Evolutionary conservation across 2,888 invertebrate genomes (phyloP), one percentile per base, ranked within the genome.

Genomic region (Drosophila mercatorum): DNA sequence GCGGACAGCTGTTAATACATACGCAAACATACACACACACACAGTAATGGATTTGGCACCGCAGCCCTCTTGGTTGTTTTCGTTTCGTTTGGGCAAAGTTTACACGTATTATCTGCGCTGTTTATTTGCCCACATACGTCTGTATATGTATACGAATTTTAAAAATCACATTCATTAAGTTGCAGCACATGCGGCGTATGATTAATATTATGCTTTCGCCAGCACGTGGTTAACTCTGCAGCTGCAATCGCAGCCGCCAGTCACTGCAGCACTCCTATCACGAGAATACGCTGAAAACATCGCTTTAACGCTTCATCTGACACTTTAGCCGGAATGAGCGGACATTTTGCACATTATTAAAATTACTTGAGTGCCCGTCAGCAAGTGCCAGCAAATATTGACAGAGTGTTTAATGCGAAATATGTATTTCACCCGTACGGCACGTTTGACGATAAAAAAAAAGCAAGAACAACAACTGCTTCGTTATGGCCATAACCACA

Each of bases 311-410:
- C 67, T 67, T 67, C 81, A 84, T 68, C 72, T 71, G 78, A 66
- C 81, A 81, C 66, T 80, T 77, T 77, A 66, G 81, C 44, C 63
- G 52, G 62, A 88, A 72, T 72, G 75, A 65, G 78, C 66, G 63
- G 66, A 68, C 89, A 88, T 72, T 84, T 84, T 74, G 57, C 90
- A 88, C 84, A 80, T 88, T 83, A 84, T 84, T 84, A 88, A 90
- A 84, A 90, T 88, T 80, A 86, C 84, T 88, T 75, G 65, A 77
- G 67, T 58, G 63, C 77, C 57, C 55, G 65, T 60, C 60, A 60
- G 46, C 51, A 44, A 47, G 38, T 47, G 61, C 38, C 72, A 61
- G 31, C 34, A 22, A 14, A 14, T 22, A 41, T 31, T 34, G 66
- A 34, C 34, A 36, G 61, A 46, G 52, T 60, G 46, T 62, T 68